Conservation (phyloP, 2,888 invertebrate species). For the Noctuana brunneofusca region DNA sequence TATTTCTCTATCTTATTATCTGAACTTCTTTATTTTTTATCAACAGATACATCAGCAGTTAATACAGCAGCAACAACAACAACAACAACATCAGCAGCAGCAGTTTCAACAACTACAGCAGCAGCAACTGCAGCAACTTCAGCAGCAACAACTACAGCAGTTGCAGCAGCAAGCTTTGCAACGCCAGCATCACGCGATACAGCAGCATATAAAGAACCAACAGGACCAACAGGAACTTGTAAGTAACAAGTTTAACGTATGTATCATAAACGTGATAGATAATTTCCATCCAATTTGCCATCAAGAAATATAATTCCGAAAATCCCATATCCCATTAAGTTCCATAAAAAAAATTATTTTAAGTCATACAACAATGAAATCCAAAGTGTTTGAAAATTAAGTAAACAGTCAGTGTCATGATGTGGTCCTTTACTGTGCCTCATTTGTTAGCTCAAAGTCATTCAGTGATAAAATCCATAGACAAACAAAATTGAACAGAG, state of each 20-base stretch:
- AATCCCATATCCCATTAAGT: no score
- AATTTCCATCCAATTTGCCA: no score
- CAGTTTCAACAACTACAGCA: slow-evolving; percentile 63
- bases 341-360: no score
- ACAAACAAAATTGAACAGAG: no score
- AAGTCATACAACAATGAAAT: no score
- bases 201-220: slow-evolving; percentile 83
- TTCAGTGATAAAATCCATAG: no score
- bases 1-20: background rate
- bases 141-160: slow-evolving; percentile 62
- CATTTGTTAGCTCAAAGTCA: no score
- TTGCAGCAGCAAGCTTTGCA: slow-evolving; percentile 66
- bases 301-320: no score
- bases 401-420: no score
- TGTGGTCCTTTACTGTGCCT: no score
- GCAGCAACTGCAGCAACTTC: slow-evolving; percentile 58
- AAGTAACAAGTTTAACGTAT: slow-evolving; percentile 36
- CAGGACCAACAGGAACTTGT: slow-evolving; percentile 79
- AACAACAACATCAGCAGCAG: slow-evolving; percentile 53
- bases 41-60: slow-evolving; percentile 72
- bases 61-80: slow-evolving; percentile 59
- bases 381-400: no score
- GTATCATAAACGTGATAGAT: background rate
- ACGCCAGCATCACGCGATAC: slow-evolving; percentile 81
- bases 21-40: background rate